Percentiles rank a stretch among this genome's conserved stretches.
Conservation (phyloP, 2,113 vertebrate species). For the Lichenostomus cassidix region DNA sequence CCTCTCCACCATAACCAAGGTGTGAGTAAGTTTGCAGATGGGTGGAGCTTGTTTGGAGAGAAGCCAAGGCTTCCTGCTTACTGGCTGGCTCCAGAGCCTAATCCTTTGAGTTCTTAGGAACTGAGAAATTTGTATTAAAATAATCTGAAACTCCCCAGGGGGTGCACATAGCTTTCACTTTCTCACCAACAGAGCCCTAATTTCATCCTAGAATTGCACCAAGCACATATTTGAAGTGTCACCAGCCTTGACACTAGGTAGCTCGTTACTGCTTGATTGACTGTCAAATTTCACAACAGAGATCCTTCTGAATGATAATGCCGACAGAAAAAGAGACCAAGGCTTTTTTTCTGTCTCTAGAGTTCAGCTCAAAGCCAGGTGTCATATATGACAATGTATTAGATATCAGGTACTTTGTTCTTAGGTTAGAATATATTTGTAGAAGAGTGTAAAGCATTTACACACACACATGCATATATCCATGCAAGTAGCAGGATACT, state of each 20-base stretch:
- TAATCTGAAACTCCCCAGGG: not conserved
- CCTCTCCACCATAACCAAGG: not conserved
- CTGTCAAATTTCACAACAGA: conserved; percentile 23
- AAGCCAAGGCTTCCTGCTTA: not conserved
- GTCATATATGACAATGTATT: not conserved
- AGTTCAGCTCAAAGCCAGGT: not conserved
- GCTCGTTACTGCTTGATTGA: not conserved
- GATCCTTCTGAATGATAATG: not conserved
- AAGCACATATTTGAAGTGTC: not conserved
- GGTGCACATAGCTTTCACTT: not conserved
- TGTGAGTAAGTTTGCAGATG: not conserved
- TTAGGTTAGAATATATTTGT: not conserved
- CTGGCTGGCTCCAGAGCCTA: not conserved
- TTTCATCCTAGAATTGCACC: not conserved
- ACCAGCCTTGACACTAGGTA: not conserved
- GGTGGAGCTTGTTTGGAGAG: not conserved
- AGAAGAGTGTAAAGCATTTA: not conserved
- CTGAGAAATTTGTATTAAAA: conserved; percentile 1
- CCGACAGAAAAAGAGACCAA: not conserved
- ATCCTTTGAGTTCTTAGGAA: not conserved
- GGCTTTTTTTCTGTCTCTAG: not conserved
- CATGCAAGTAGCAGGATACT: not conserved
- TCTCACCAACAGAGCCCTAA: not conserved
- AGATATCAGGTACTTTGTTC: not conserved
- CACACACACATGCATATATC: no score